These are phyloP conservation scores for Halictus ligatus DNA, from an alignment of 2,888 invertebrate genomes.

Conservation along the genomic window DNA sequence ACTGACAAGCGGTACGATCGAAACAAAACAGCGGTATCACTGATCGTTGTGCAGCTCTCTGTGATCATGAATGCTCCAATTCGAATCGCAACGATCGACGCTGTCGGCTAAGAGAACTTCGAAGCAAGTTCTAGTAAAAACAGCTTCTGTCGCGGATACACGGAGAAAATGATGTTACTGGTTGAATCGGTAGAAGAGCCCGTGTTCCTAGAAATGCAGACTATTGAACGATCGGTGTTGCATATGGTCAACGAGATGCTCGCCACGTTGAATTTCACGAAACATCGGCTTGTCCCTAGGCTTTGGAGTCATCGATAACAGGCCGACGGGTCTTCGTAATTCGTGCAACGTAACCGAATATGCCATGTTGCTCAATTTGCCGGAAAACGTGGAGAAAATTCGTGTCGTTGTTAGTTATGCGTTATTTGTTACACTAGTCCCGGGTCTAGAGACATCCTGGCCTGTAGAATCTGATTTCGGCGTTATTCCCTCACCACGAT, in stretches of 20 bases:
- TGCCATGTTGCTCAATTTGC: not conserved
- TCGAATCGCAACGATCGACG: not conserved
- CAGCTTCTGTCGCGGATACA: not conserved
- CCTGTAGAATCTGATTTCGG: not conserved
- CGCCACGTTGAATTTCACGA: slow-evolving; percentile 21
- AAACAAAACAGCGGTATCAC: not conserved
- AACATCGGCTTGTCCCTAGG: slow-evolving; percentile 16
- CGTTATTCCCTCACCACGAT: not conserved
- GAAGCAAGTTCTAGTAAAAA: not conserved
- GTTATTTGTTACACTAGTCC: not conserved
- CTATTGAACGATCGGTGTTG: not conserved
- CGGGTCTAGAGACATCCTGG: too few relatives aligned
- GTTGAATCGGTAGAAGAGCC: not conserved
- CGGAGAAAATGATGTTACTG: slow-evolving; percentile 8
- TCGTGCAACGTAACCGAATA: slow-evolving; percentile 13
- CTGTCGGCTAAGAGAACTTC: not conserved
- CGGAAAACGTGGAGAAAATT: not conserved
- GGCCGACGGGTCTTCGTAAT: slow-evolving; percentile 30
- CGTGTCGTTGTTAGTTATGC: not conserved
- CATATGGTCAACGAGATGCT: not conserved
- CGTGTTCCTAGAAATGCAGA: slow-evolving; percentile 19
- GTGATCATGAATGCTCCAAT: not conserved
- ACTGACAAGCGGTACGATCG: not conserved
- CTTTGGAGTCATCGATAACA: slow-evolving; percentile 19
- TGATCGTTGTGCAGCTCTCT: not conserved